phyloP scores from a whole-genome alignment of 2,888 invertebrate genomes.

The Apantesis nais region DNA sequence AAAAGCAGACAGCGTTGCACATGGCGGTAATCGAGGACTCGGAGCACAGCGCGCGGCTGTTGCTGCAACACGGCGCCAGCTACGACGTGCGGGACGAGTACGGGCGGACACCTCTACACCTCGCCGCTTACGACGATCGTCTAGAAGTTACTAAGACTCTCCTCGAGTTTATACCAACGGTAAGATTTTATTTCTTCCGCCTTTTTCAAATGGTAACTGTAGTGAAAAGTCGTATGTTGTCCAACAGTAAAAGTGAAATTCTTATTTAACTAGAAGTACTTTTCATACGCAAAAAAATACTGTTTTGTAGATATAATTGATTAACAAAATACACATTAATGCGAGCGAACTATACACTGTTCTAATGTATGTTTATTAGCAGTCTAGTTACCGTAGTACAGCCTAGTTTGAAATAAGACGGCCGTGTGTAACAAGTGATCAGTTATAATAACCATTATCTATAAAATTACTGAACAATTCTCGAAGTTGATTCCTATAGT shows the following conservation, averaged over 20 bases:
- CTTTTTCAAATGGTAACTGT: not conserved
- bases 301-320: no score
- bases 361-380: no score
- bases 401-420: no score
- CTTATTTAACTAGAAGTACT: no score
- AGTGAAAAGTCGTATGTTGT: no score
- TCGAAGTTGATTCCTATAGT: not conserved
- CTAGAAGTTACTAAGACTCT: slow-evolving; percentile 51
- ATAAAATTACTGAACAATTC: not conserved
- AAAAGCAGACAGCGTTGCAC: slow-evolving; percentile 70
- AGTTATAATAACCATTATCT: not conserved
- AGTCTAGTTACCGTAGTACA: no score
- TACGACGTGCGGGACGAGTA: slow-evolving; percentile 54
- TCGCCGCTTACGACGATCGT: slow-evolving; percentile 68
- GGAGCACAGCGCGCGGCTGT: slow-evolving; percentile 41
- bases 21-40: slow-evolving; percentile 59
- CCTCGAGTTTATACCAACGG: slow-evolving; percentile 45
- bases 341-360: no score
- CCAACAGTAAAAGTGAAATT: no score
- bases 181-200: slow-evolving; percentile 29
- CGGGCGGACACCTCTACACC: slow-evolving; percentile 71
- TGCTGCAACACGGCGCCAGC: slow-evolving; percentile 59
- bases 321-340: no score
- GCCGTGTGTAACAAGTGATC: no score
- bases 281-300: no score